These are phyloP conservation scores for Bellardia bayeri DNA, from an alignment of 2,888 invertebrate genomes.

Conservation along the genomic window DNA sequence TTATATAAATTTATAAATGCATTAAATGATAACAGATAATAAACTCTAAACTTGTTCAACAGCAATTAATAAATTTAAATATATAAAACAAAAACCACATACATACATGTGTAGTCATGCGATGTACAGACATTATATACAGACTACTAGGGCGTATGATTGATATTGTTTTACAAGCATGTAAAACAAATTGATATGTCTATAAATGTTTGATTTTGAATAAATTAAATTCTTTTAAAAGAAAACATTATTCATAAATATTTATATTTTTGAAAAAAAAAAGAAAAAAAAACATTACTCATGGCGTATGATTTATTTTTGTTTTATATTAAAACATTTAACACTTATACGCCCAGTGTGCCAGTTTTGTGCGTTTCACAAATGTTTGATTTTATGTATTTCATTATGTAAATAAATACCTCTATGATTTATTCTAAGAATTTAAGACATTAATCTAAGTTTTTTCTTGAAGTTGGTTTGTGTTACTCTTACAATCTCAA, in stretches of 20 bases:
- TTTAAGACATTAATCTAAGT: too few species aligned
- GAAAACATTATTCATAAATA: too few species aligned
- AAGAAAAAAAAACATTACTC: neutral
- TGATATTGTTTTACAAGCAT: neutral
- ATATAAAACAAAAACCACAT: neutral
- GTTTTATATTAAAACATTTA: neutral
- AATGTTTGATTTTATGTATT: too few species aligned
- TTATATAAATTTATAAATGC: neutral
- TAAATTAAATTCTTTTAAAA: neutral
- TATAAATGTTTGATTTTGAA: neutral
- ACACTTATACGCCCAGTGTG: neutral
- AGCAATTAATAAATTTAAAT: constrained; percentile 34
- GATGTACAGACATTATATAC: too few species aligned
- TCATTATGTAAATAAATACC: too few species aligned
- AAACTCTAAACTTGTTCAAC: constrained; percentile 23
- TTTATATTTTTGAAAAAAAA: too few species aligned
- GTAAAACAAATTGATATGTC: neutral
- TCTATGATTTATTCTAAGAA: too few species aligned
- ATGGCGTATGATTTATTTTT: neutral
- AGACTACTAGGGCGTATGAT: neutral
- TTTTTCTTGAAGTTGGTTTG: too few species aligned
- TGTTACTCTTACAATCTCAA: too few species aligned
- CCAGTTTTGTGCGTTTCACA: neutral
- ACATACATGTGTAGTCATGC: neutral
- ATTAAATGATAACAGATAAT: constrained; percentile 26